These are phyloP conservation scores for Octonoba sinensis DNA, from an alignment of 2,888 invertebrate genomes.

Conservation along the genomic window DNA sequence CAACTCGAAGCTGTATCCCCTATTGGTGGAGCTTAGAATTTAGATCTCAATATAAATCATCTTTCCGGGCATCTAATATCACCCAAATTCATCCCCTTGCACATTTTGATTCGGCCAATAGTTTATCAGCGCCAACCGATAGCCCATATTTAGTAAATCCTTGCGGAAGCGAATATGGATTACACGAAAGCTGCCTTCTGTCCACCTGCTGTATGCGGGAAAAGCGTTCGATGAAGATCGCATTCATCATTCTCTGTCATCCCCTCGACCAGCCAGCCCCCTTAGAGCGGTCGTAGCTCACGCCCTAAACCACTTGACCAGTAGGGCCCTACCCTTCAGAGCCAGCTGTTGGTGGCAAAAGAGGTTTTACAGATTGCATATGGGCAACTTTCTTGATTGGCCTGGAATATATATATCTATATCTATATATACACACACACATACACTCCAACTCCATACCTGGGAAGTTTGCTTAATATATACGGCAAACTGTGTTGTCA, in stretches of 20 bases:
- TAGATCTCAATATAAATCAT: too few relatives aligned
- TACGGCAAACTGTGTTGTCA: conserved; percentile 55
- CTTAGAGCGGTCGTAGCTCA: conserved; percentile 5
- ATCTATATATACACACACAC: background rate
- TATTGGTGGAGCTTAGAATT: too few relatives aligned
- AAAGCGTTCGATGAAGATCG: conserved; percentile 56
- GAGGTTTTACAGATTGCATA: conserved; percentile 60
- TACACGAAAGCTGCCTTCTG: conserved; percentile 26
- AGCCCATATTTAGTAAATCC: conserved; percentile 36
- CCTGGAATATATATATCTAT: conserved; percentile 14
- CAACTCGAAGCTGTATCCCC: too few relatives aligned
- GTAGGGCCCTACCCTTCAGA: conserved; percentile 39
- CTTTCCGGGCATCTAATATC: too few relatives aligned
- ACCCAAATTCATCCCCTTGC: conserved; percentile 23
- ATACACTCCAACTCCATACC: conserved; percentile 17
- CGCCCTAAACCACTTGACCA: conserved; percentile 21
- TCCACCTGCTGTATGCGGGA: conserved; percentile 32
- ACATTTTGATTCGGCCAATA: conserved; percentile 46
- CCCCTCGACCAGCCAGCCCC: conserved; percentile 24
- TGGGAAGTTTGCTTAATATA: conserved; percentile 55
- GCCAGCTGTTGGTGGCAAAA: conserved; percentile 53
- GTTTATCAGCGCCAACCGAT: conserved; percentile 51
- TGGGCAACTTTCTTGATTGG: conserved; percentile 50
- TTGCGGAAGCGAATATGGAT: conserved; percentile 54
- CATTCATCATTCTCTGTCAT: conserved; percentile 62